phyloP scores from a whole-genome alignment of 2,113 vertebrate genomes.

The Cheilinus undulatus region DNA sequence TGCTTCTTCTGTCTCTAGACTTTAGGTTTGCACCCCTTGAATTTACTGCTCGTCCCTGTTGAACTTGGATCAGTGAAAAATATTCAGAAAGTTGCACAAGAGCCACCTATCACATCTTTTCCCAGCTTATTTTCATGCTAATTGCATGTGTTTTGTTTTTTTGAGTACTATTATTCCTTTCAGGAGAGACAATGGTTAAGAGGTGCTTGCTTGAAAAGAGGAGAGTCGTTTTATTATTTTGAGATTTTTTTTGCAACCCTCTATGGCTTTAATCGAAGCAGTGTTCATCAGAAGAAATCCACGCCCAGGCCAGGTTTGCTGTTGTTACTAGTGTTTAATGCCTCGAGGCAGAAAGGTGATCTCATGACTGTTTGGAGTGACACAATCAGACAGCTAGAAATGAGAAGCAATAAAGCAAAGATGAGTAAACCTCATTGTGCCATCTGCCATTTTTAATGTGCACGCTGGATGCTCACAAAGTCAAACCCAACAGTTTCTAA shows the following conservation, averaged over 20 bases:
- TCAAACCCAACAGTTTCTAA: slow-evolving; percentile 62
- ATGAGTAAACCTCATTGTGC: background rate
- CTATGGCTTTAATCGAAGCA: background rate
- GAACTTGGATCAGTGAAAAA: too few species aligned
- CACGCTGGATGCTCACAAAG: background rate
- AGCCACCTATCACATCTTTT: too few species aligned
- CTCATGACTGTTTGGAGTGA: slow-evolving; percentile 36
- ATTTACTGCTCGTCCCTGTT: too few species aligned
- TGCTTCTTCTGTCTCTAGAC: too few species aligned
- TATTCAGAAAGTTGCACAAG: too few species aligned
- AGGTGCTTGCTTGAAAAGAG: too few species aligned
- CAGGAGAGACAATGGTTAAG: too few species aligned
- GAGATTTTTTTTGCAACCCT: background rate
- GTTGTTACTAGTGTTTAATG: slow-evolving; percentile 24
- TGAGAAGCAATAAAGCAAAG: background rate
- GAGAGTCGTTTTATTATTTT: too few species aligned
- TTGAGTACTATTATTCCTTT: too few species aligned
- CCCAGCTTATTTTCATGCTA: too few species aligned
- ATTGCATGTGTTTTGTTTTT: too few species aligned
- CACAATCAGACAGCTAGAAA: slow-evolving; percentile 4
- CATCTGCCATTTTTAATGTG: background rate
- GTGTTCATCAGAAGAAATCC: slow-evolving; percentile 25
- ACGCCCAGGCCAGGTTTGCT: slow-evolving; percentile 30
- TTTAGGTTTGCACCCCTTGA: too few species aligned
- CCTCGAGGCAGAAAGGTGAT: slow-evolving; percentile 49